These are phyloP conservation scores for Amiota mariae DNA, from an alignment of 2,888 invertebrate species.

Conservation along the genomic window DNA sequence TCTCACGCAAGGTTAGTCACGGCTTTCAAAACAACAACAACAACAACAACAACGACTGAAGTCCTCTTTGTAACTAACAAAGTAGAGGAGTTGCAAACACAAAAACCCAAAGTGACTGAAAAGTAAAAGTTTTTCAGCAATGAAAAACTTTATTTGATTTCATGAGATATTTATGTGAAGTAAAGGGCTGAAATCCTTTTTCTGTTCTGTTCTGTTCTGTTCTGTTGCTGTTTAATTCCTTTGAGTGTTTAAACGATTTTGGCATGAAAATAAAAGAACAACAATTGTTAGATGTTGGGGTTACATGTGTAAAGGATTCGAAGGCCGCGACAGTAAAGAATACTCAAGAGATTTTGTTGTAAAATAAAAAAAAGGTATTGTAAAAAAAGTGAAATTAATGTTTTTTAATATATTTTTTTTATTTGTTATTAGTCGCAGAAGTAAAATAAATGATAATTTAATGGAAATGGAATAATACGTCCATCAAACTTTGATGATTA, in stretches of 20 bases:
- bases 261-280: slow-evolving; percentile 37
- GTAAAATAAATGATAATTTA: too few relatives aligned
- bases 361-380: too few relatives aligned
- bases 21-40: neutral
- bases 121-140: slow-evolving; percentile 38
- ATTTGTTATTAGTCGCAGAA: too few relatives aligned
- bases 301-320: too few relatives aligned
- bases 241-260: slow-evolving; percentile 59
- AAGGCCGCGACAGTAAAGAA: too few relatives aligned
- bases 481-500: too few relatives aligned
- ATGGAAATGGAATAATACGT: too few relatives aligned
- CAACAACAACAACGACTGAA: neutral
- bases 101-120: slow-evolving; percentile 33
- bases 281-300: neutral
- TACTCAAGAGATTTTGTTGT: too few relatives aligned
- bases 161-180: slow-evolving; percentile 65
- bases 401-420: too few relatives aligned
- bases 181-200: too few relatives aligned
- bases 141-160: slow-evolving; percentile 64
- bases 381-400: too few relatives aligned
- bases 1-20: slow-evolving; percentile 56
- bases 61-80: slow-evolving; percentile 44
- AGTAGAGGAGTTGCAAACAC: slow-evolving; percentile 48
- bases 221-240: slow-evolving; percentile 53
- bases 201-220: slow-evolving; percentile 7